phyloP scores from a whole-genome alignment of 2,888 invertebrate genomes.

The Drosophila monieri region DNA sequence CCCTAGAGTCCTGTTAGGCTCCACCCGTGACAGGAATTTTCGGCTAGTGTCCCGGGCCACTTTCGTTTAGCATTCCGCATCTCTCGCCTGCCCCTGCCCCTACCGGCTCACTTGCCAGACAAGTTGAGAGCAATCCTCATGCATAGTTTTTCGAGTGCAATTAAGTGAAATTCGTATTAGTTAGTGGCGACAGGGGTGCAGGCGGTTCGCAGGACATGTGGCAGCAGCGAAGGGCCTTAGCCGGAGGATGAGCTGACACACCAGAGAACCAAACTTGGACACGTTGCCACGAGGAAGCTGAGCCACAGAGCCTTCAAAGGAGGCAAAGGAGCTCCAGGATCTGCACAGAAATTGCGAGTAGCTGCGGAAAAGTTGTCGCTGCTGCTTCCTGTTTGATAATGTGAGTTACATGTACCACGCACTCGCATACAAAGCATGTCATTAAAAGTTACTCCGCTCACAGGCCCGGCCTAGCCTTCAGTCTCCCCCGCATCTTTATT shows the following conservation, averaged over 20 bases:
- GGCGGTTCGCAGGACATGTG: constrained; percentile 39
- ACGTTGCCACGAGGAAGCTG: constrained; percentile 41
- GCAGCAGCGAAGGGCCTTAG: constrained; percentile 62
- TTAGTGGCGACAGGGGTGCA: constrained; percentile 34
- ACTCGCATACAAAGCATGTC: constrained; percentile 74
- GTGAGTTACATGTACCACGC: constrained; percentile 66
- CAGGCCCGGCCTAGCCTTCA: background rate
- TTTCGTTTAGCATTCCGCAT: constrained; percentile 8
- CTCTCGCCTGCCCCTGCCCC: background rate
- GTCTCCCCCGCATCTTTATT: constrained; percentile 1
- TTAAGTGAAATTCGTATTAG: constrained; percentile 75
- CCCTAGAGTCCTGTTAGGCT: background rate
- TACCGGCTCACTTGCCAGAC: constrained; percentile 51
- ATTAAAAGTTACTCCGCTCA: constrained; percentile 62
- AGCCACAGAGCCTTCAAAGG: constrained; percentile 19
- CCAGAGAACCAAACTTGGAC: constrained; percentile 59
- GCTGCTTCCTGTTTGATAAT: constrained; percentile 62
- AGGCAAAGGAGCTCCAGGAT: constrained; percentile 10
- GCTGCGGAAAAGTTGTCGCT: constrained; percentile 52
- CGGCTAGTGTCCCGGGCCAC: constrained; percentile 16
- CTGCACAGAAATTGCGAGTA: background rate
- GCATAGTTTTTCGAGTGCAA: constrained; percentile 73
- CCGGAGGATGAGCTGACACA: constrained; percentile 55
- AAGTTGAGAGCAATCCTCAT: constrained; percentile 71
- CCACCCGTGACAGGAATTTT: constrained; percentile 6